Conservation (phyloP, 2,888 invertebrate species). For the Tetragonula carbonaria region DNA sequence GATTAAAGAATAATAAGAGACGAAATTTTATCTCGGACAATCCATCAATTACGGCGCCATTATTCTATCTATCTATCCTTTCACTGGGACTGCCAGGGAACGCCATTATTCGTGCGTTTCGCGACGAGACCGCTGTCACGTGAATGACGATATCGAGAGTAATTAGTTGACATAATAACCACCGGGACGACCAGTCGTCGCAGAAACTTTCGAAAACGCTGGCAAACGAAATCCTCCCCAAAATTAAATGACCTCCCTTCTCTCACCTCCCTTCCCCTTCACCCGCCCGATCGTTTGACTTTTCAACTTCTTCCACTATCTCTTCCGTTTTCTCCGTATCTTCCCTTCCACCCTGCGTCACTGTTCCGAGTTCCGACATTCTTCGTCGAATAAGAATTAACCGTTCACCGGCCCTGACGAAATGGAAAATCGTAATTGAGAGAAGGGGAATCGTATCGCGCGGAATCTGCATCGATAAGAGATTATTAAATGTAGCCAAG, state of each 20-base stretch:
- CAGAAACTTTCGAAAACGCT: slow-evolving; percentile 38
- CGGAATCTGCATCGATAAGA: slow-evolving; percentile 41
- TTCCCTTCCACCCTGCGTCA: not conserved
- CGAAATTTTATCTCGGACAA: not conserved
- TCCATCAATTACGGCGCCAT: not conserved
- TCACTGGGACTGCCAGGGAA: not conserved
- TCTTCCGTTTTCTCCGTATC: not conserved
- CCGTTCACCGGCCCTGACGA: slow-evolving; percentile 10
- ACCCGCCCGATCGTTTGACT: slow-evolving; percentile 14
- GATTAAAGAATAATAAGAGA: not conserved
- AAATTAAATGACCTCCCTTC: slow-evolving; percentile 21
- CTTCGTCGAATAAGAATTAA: slow-evolving; percentile 43
- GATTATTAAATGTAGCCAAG: slow-evolving; percentile 33
- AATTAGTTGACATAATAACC: slow-evolving; percentile 52
- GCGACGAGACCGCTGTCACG: not conserved
- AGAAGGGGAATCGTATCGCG: slow-evolving; percentile 31
- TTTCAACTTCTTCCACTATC: slow-evolving; percentile 8
- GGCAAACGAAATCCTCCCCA: slow-evolving; percentile 28
- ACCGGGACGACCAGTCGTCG: slow-evolving; percentile 11
- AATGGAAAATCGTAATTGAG: slow-evolving; percentile 48
- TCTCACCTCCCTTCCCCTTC: not conserved
- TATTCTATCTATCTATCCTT: not conserved
- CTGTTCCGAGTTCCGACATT: slow-evolving; percentile 32
- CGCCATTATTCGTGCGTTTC: not conserved
- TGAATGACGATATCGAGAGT: slow-evolving; percentile 5